phyloP scores from a whole-genome alignment of 2,888 invertebrate species.

The Chrysomela aeneicollis region DNA sequence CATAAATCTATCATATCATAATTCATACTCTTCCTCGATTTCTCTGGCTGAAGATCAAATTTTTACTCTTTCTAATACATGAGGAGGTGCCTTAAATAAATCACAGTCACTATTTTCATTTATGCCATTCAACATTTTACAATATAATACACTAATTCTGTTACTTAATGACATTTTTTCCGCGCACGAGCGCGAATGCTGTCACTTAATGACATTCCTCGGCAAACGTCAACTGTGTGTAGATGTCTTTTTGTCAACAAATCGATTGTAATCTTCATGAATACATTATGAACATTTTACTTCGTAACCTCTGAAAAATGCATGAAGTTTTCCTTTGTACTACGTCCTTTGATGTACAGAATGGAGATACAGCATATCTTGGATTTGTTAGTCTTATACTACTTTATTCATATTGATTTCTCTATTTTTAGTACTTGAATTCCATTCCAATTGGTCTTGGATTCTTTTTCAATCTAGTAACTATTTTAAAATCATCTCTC shows the following conservation, averaged over 20 bases:
- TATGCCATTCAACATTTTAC: too few species aligned
- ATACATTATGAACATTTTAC: neutral
- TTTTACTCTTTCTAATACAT: neutral
- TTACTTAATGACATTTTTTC: too few species aligned
- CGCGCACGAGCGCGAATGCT: too few species aligned
- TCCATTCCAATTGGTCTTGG: neutral
- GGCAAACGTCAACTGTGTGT: too few species aligned
- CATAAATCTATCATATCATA: too few species aligned
- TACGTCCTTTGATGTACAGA: neutral
- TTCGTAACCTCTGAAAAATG: neutral
- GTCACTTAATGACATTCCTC: too few species aligned
- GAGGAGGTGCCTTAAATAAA: too few species aligned
- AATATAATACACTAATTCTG: too few species aligned
- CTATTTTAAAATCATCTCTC: neutral
- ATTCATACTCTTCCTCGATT: too few species aligned
- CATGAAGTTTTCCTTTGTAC: neutral
- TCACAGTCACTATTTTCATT: too few species aligned
- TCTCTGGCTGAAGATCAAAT: neutral
- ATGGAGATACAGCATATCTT: slow-evolving; percentile 5
- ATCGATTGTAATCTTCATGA: neutral
- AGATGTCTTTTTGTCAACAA: neutral
- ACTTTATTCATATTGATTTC: neutral
- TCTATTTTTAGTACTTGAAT: neutral
- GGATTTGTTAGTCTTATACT: neutral
- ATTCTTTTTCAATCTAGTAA: neutral